Percentiles rank a stretch among this genome's conserved stretches.
Evolutionary conservation across 2,797 vertebrate genomes (phyloP).

Genomic region (Sternotherus odoratus): DNA sequence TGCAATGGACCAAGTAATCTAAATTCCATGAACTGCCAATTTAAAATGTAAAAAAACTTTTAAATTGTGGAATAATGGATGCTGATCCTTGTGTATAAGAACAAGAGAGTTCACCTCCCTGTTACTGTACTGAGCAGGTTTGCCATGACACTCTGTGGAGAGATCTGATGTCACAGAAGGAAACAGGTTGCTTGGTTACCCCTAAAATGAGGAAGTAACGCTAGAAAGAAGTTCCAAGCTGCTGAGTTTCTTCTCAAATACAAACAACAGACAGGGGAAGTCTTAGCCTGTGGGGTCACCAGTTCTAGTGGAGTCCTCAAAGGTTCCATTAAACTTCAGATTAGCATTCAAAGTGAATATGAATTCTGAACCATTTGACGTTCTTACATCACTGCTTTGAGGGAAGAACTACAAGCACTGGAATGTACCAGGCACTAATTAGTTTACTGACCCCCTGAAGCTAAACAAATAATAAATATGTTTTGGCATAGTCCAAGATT

Average conservation of each 20-base stretch:
- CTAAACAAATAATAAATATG: neutral
- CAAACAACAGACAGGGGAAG: neutral
- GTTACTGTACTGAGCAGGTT: constrained; percentile 13
- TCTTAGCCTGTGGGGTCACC: neutral
- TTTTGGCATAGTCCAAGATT: neutral
- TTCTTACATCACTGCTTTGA: neutral
- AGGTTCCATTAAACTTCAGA: neutral
- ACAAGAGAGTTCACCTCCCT: neutral
- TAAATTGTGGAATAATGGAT: constrained; percentile 28
- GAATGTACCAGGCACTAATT: neutral
- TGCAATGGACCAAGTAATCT: neutral
- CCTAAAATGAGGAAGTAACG: neutral
- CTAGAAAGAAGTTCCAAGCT: neutral
- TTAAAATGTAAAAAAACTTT: constrained; percentile 36
- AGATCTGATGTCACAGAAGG: neutral
- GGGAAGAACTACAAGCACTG: neutral
- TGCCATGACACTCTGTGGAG: constrained; percentile 21
- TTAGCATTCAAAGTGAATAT: neutral
- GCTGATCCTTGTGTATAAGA: constrained; percentile 10
- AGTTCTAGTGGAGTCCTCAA: neutral
- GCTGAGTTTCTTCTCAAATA: neutral
- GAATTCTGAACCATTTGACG: neutral
- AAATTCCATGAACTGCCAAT: neutral
- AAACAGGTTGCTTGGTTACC: constrained; percentile 28
- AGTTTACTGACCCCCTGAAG: neutral